A percentile compares a stretch with the other conserved stretches of the same genome.
phyloP scores from a whole-genome alignment of 2,113 vertebrate genomes.

The Xenus cinereus region DNA sequence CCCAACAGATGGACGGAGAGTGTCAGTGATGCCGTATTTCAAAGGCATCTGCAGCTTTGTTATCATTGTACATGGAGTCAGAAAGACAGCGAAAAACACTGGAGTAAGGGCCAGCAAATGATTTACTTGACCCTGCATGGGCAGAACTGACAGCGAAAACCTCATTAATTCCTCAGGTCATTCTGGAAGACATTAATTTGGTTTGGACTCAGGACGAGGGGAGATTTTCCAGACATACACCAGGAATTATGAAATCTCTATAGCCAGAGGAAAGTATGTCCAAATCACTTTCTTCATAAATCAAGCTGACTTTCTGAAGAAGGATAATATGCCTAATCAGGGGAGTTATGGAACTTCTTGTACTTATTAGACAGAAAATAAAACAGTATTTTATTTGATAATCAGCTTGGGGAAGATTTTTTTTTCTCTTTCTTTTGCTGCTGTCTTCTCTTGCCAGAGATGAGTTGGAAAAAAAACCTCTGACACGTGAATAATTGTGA shows the following conservation, averaged over 20 bases:
- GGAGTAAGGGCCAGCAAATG: slow-evolving; percentile 85
- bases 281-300: slow-evolving; percentile 89
- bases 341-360: slow-evolving; percentile 91
- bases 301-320: slow-evolving; percentile 85
- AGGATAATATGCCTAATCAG: slow-evolving; percentile 88
- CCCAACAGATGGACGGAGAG: slow-evolving; percentile 85
- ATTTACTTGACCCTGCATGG: slow-evolving; percentile 95
- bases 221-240: slow-evolving; percentile 95
- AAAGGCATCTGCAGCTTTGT: slow-evolving; percentile 85
- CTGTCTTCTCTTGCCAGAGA: slow-evolving; percentile 73
- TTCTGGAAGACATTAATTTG: slow-evolving; percentile 94
- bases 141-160: slow-evolving; percentile 88
- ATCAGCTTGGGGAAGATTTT: slow-evolving; percentile 77
- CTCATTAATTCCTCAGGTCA: slow-evolving; percentile 99
- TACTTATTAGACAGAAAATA: slow-evolving; percentile 97
- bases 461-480: background rate
- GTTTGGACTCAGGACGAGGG: slow-evolving; percentile 86
- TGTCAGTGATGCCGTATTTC: slow-evolving; percentile 91
- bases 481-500: background rate
- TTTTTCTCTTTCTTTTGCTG: background rate
- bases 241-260: slow-evolving; percentile 95
- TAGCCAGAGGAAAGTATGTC: slow-evolving; percentile 87
- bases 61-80: slow-evolving; percentile 87
- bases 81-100: slow-evolving; percentile 77
- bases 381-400: slow-evolving; percentile 89